Evolutionary conservation across 2,888 invertebrate genomes (phyloP), one percentile per base, ranked within the genome.

Genomic region (Crocallis elinguaria): DNA sequence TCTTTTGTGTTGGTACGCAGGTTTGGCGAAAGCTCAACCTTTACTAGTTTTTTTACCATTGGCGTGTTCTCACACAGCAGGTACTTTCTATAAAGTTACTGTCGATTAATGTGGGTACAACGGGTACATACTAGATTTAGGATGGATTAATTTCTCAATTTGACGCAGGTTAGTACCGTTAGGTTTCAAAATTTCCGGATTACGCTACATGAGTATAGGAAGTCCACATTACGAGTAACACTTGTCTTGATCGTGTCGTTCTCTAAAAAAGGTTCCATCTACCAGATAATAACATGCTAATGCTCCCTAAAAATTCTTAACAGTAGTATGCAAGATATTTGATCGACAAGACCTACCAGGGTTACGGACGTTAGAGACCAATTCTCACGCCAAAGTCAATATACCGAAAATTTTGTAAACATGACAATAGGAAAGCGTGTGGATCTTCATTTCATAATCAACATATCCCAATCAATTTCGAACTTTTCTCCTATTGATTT

Each of bases 381-480:
- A 89, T 90, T 91, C 91, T 91, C 91, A 91, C 90, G 90, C 82
- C 82, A 84, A 82, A 85, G 85, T 89, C 87, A 90, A 90, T 82
- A 90, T 73, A 60, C 75, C 73, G 69, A 78, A 82, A 82, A 84
- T 84, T 81, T 77, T 69, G 88, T 88, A 88, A 88, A 90, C 87
- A 90, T 77, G 75, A 87, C 85, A 87, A 88, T 83, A 80, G 79
- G 23, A 27, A 38, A 49, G 38, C 38, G 43, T 54, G 68, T 73
- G 67, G 78, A 77, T 80, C 75, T 79, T 82, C 77, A 82, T 85
- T 82, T 77, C 75, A 76, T 74, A 77, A 80, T 73, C 65, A 46
- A 64, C 51, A 39, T 1, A 3, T 9, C 8, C 16, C 64, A 74
- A 63, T 16, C 46, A 13, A 77, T 66, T 67, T 37, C 39, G 17